These are phyloP conservation scores for Channallabes apus DNA, from an alignment of 2,797 vertebrate species.

Conservation along the genomic window DNA sequence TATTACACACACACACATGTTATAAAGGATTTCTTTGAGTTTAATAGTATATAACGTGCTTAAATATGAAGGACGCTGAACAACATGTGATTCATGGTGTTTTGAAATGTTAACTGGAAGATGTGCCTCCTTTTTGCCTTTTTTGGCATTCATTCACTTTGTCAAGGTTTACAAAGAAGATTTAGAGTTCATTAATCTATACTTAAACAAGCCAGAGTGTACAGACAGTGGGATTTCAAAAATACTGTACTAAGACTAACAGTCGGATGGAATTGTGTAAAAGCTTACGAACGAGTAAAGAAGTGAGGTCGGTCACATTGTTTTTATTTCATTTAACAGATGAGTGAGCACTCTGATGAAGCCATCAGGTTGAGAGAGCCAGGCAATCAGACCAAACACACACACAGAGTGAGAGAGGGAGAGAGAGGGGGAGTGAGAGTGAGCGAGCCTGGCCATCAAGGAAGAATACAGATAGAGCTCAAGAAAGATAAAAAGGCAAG, in stretches of 20 bases:
- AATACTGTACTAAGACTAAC: neutral
- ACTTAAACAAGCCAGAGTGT: neutral
- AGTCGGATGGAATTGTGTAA: neutral
- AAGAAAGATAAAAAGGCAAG: slow-evolving; percentile 27
- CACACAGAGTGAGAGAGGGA: slow-evolving; percentile 4
- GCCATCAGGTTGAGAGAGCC: slow-evolving; percentile 30
- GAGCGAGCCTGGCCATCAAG: slow-evolving; percentile 14
- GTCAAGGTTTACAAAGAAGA: neutral
- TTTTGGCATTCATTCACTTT: neutral
- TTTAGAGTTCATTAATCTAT: neutral
- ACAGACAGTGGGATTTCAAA: neutral
- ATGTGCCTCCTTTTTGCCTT: too few species aligned
- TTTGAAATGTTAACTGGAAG: neutral
- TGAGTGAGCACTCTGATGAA: slow-evolving; percentile 31
- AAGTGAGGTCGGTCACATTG: neutral
- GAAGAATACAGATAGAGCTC: slow-evolving; percentile 21
- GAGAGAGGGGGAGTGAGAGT: neutral
- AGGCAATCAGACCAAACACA: slow-evolving; percentile 31
- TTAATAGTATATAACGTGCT: neutral
- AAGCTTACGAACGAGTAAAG: neutral
- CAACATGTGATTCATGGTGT: neutral
- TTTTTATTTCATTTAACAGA: slow-evolving; percentile 46
- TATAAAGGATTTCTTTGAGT: neutral
- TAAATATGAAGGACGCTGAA: neutral
- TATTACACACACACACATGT: slow-evolving; percentile 19